Evolutionary conservation across 2,113 vertebrate species (phyloP), one percentile per base, ranked within the genome.

Genomic region (Mungos mungo): DNA sequence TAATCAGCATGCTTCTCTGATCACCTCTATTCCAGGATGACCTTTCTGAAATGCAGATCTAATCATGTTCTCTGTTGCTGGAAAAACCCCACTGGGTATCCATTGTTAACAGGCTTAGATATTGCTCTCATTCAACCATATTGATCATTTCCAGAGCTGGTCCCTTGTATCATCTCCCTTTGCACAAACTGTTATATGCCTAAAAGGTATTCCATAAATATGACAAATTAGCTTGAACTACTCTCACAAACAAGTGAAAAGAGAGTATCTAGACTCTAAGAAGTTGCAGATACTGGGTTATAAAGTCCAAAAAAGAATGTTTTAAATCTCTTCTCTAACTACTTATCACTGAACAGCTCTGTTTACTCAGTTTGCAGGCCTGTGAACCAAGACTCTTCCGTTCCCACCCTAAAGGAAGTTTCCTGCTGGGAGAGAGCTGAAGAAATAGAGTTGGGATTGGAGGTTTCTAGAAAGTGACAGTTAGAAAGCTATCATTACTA

Each of bases 401-500:
- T 86, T 95, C 57, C 45, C 25, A 31, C 80, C 27, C 80, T 77
- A 57, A 57, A 90, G 84, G 66, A 96, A 95, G 63, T 87, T 81
- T 93, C 91, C 96, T 60, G 88, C 88, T 92, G 79, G 69, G 63
- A 45, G 60, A 72, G 4, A 86, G 18, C 83, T 72, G 50, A 95
- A 93, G 81, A 94, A 97, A 85, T 65, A 68, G 52, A 93, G 27
- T 50, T 84, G n/a, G 21, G 74, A 35, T 72, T 95, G 79, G 41
- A 95, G 35, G 72, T 95, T 92, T 91, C 77, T 66, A 71, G 35
- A 74, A 41, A 83, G 31, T 92, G 95, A 94, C 86, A 83, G 18
- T 41, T 29, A 83, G 88, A 96, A 97, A 77, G 85, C 82, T 97
- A 81, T 91, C 87, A 96, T 95, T 94, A 96, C 57, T 86, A 60